phyloP scores from a whole-genome alignment of 2,797 vertebrate genomes.

The Enteromius trimaculatus region DNA sequence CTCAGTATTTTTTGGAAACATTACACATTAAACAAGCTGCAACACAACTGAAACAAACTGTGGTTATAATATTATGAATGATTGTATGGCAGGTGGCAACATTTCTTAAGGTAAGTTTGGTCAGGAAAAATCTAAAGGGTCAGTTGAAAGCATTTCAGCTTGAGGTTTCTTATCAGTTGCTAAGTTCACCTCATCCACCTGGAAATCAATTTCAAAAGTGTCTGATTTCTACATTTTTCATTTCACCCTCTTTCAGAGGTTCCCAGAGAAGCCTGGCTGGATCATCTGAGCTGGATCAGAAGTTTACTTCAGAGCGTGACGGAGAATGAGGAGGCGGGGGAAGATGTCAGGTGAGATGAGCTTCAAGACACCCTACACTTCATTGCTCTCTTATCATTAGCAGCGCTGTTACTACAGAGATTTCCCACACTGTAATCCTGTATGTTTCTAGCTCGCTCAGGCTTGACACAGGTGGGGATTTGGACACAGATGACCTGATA shows the following conservation, averaged over 20 bases:
- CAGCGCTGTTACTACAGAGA: neutral
- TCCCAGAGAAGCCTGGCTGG: slow-evolving; percentile 70
- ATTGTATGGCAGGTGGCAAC: neutral
- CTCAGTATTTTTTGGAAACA: neutral
- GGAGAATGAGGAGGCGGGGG: slow-evolving; percentile 68
- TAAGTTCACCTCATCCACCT: neutral
- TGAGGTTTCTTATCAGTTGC: neutral
- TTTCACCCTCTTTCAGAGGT: slow-evolving; percentile 69
- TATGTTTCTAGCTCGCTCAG: slow-evolving; percentile 15
- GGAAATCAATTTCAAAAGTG: slow-evolving; percentile 6
- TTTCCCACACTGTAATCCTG: neutral
- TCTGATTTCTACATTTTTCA: slow-evolving; percentile 11
- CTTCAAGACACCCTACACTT: slow-evolving; percentile 17
- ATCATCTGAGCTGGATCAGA: slow-evolving; percentile 76
- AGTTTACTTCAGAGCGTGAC: slow-evolving; percentile 72
- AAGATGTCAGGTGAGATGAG: slow-evolving; percentile 57
- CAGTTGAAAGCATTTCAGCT: neutral
- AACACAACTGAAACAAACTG: neutral
- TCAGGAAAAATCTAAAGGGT: neutral
- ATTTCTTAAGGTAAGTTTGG: neutral
- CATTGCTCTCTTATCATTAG: slow-evolving; percentile 9
- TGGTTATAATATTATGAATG: neutral
- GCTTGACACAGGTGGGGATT: slow-evolving; percentile 15
- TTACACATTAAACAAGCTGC: neutral
- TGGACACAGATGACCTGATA: slow-evolving; percentile 16